phyloP scores from a whole-genome alignment of 2,797 vertebrate species.

The Glossophaga mutica region DNA sequence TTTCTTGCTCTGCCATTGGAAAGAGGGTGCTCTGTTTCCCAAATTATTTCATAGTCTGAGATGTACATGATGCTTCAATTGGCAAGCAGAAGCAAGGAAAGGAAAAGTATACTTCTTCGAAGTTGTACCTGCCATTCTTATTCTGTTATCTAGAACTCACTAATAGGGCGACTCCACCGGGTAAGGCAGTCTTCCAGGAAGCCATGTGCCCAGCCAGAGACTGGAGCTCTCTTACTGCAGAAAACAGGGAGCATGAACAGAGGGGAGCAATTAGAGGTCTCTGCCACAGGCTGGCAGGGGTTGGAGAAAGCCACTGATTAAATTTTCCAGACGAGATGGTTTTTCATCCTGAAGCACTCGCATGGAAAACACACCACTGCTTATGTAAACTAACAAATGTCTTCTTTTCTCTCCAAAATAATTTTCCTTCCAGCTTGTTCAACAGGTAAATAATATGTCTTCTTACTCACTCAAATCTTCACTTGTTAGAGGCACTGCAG shows the following conservation, averaged over 20 bases:
- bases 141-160: neutral
- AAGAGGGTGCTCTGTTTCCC: neutral
- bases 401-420: constrained; percentile 32
- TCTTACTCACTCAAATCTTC: neutral
- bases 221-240: neutral
- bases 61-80: neutral
- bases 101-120: neutral
- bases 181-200: neutral
- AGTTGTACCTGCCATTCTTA: neutral
- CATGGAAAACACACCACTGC: neutral
- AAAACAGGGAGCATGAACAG: neutral
- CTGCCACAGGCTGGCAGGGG: neutral
- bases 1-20: neutral
- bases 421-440: constrained; percentile 83
- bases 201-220: neutral
- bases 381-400: neutral
- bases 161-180: neutral
- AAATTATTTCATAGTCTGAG: neutral
- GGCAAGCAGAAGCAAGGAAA: neutral
- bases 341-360: neutral
- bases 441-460: constrained; percentile 79
- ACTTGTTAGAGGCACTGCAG: neutral
- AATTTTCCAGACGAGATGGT: neutral
- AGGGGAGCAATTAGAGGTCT: neutral
- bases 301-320: neutral